Conservation (phyloP, 2,113 vertebrate genomes). For the Atrichornis clamosus region DNA sequence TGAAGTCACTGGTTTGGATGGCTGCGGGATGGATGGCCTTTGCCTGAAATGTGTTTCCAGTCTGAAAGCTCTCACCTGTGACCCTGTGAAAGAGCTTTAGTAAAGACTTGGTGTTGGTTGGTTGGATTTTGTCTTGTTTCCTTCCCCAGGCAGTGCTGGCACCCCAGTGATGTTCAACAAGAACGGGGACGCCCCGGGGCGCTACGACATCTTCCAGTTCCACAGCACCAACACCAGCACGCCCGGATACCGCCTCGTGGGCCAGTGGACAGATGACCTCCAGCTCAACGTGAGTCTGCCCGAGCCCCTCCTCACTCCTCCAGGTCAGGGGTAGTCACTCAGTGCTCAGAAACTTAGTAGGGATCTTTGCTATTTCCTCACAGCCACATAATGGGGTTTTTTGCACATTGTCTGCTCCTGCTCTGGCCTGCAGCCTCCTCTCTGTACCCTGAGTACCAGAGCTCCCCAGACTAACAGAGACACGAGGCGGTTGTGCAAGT, state of each 20-base stretch:
- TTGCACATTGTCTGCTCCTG: background rate
- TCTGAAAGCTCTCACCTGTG: rapidly evolving
- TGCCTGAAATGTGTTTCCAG: background rate
- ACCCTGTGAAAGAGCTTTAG: background rate
- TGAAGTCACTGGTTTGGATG: rapidly evolving
- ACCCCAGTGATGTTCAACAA: slow-evolving; percentile 94
- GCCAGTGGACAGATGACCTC: slow-evolving; percentile 93
- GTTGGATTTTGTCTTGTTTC: slow-evolving; percentile 24
- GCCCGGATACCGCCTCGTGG: slow-evolving; percentile 83
- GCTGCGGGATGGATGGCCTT: background rate
- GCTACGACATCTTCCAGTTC: slow-evolving; percentile 95
- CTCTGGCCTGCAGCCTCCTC: background rate
- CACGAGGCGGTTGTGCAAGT: background rate
- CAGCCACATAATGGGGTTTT: background rate
- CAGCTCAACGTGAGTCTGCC: slow-evolving; percentile 86
- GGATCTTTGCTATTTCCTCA: rapidly evolving
- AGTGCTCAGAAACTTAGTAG: too few relatives aligned
- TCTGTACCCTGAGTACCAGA: background rate
- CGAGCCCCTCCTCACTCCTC: background rate
- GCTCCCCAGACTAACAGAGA: background rate
- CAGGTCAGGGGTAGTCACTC: background rate
- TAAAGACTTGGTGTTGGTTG: background rate
- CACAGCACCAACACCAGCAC: slow-evolving; percentile 84
- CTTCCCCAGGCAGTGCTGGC: slow-evolving; percentile 85
- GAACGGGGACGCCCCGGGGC: slow-evolving; percentile 90